Base-by-base conservation (phyloP, 2,888 invertebrate genomes). In the Oxycera nigricornis region DNA sequence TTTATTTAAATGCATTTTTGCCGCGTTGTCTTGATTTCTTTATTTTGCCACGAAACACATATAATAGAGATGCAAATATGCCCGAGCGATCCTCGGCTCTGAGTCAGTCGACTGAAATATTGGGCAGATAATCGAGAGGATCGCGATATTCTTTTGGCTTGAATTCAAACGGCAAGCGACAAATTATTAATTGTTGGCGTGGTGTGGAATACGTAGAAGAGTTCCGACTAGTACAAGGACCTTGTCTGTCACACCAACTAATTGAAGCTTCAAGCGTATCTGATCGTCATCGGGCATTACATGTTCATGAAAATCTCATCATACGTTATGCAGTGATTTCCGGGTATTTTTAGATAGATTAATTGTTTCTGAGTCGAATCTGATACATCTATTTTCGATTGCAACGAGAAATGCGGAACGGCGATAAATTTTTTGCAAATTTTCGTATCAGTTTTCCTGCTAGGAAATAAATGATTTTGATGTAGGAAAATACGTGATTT, bases 201-300 rank as follows among this genome's bases (percentile, higher is more conserved):
- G 46, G 46, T 2, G 11, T 46, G n/a, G 61, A 17, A n/a, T 17
- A 61, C n/a, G 61, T 31, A 61, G 9, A 11, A 31, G 31, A 31
- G 20, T 11, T 31, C 28, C 61, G 26, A 52, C 35, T 55, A 30
- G 70, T 55, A 70, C 70, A 31, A 70, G 70, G 70, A 70, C 70
- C 70, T 70, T 70, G 70, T 70, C 20, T 24, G 17, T 31, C 17
- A 61, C 28, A 68, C 28, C 35, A 68, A 28, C 46, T 68, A 22
- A 61, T 26, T 41, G 50, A 50, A 28, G 22, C 50, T 31, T 61
- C 3, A 46, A 46, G 11, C 17, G 3, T 46, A 46, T 14, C 46
- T 46, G 46, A n/a, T n/a, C n/a, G 11, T 46, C 14, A 14, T 46
- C 14, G 14, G 11, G 14, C 46, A 46, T 46, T 3, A 17, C 6